A percentile compares a stretch with the other conserved stretches of the same genome.
phyloP scores from a whole-genome alignment of 1,140 invertebrate genomes.

The Tetramorium parvispinum region DNA sequence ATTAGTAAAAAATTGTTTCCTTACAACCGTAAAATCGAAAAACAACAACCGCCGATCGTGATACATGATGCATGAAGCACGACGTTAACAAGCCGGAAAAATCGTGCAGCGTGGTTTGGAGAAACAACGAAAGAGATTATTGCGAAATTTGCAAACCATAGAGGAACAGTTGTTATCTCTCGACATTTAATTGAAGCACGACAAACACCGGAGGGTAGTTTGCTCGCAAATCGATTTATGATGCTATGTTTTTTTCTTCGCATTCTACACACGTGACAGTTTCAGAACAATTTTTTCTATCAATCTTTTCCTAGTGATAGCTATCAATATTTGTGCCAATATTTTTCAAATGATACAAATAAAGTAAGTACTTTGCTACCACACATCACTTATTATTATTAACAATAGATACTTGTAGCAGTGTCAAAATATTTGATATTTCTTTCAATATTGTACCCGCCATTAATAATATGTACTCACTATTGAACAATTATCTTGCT shows the following conservation, averaged over 20 bases:
- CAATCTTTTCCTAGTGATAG: not conserved
- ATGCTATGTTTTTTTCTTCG: not conserved
- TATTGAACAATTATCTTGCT: slow-evolving; percentile 27
- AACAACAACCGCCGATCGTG: not conserved
- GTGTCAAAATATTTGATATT: slow-evolving; percentile 19
- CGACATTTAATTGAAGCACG: slow-evolving; percentile 22
- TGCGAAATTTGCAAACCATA: slow-evolving; percentile 3
- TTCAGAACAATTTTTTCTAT: not conserved
- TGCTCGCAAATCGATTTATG: slow-evolving; percentile 22
- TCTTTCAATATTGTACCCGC: not conserved
- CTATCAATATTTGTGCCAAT: not conserved
- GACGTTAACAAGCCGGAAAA: slow-evolving; percentile 7
- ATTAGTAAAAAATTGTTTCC: slow-evolving; percentile 28
- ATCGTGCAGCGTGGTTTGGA: slow-evolving; percentile 3
- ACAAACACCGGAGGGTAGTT: not conserved
- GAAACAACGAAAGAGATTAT: slow-evolving; percentile 16
- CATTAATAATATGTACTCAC: slow-evolving; percentile 13
- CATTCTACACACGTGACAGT: not conserved
- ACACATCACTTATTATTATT: not conserved
- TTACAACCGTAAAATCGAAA: slow-evolving; percentile 13
- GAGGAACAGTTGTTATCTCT: slow-evolving; percentile 3
- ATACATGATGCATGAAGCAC: not conserved
- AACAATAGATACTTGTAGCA: not conserved
- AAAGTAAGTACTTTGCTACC: not conserved
- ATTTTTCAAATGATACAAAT: slow-evolving; percentile 7